A percentile compares a stretch with the other conserved stretches of the same genome.
phyloP scores from a whole-genome alignment of 2,113 vertebrate species.

The Megaptera novaeangliae region DNA sequence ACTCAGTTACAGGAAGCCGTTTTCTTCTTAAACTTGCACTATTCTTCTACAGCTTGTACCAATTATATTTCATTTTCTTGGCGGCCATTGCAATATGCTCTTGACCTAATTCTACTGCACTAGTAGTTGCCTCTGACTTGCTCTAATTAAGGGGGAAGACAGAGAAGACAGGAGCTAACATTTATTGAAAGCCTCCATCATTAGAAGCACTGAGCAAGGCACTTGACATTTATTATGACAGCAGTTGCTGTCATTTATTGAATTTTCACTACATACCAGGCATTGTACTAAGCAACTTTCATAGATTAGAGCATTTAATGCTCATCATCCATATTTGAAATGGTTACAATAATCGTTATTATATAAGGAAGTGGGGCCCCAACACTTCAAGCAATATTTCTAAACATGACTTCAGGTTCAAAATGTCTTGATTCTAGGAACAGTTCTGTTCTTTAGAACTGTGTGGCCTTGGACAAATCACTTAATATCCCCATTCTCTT shows the following conservation, averaged over 20 bases:
- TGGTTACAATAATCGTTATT: background rate
- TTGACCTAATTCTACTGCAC: background rate
- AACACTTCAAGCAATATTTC: background rate
- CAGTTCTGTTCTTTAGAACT: background rate
- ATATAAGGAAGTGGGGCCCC: background rate
- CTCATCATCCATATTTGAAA: background rate
- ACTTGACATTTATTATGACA: no score
- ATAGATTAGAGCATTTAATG: background rate
- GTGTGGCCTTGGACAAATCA: background rate
- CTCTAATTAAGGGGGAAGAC: background rate
- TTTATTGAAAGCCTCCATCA: background rate
- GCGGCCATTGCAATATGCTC: background rate
- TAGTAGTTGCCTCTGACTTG: background rate
- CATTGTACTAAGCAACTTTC: background rate
- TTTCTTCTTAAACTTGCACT: background rate
- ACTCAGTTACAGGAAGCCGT: background rate
- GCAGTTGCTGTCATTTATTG: background rate
- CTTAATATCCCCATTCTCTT: background rate
- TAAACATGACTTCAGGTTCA: background rate
- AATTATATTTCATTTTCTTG: background rate
- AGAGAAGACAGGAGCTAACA: background rate
- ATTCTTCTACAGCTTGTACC: background rate
- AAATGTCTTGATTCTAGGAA: background rate
- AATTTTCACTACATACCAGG: background rate
- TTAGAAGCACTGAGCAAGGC: background rate